These are phyloP conservation scores for Epinotia ramella DNA, from an alignment of 2,888 invertebrate genomes.

Conservation along the genomic window DNA sequence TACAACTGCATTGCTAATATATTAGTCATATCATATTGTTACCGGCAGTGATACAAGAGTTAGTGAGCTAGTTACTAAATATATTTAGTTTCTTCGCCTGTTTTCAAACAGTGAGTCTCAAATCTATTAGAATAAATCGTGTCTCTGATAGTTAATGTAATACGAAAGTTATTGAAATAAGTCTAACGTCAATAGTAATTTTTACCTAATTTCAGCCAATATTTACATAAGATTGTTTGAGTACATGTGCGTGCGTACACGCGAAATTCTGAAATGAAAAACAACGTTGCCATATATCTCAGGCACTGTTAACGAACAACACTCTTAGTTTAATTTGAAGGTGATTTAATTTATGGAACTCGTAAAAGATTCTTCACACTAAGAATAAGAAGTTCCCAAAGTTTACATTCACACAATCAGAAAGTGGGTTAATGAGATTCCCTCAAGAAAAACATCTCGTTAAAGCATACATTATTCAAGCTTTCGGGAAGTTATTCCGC, in stretches of 20 bases:
- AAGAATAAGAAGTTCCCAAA: conserved; percentile 78
- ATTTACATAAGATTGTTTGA: not conserved
- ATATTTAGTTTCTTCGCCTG: not conserved
- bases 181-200: not conserved
- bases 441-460: conserved; percentile 85
- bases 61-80: not conserved
- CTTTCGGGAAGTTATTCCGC: conserved; percentile 82
- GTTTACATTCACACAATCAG: conserved; percentile 83
- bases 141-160: too few relatives aligned
- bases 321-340: conserved; percentile 60
- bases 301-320: conserved; percentile 41
- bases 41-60: conserved; percentile 12
- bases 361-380: conserved; percentile 74
- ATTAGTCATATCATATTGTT: conserved; percentile 49
- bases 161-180: too few relatives aligned
- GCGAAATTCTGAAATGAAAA: conserved; percentile 29
- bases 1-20: conserved; percentile 67
- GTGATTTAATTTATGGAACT: conserved; percentile 74
- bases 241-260: conserved; percentile 9
- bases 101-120: not conserved
- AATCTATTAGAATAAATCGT: too few relatives aligned
- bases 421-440: conserved; percentile 85
- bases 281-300: conserved; percentile 23
- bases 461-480: conserved; percentile 85
- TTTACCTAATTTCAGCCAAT: not conserved